These are phyloP conservation scores for Hozukius guyotensis DNA, from an alignment of 2,797 vertebrate genomes.

Conservation along the genomic window DNA sequence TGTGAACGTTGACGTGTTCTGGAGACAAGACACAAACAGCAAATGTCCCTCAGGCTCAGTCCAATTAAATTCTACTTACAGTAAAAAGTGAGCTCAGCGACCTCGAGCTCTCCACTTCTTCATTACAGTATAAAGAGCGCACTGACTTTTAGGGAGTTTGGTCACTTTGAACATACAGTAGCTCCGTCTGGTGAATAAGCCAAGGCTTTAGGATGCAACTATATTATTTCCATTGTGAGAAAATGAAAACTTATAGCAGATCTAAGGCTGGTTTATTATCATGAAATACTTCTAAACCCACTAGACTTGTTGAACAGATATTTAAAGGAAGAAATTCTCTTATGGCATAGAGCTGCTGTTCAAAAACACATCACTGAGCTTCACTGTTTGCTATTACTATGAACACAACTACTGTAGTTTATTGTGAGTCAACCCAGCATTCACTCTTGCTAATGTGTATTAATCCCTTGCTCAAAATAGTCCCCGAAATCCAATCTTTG, in stretches of 20 bases:
- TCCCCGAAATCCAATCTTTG: background rate
- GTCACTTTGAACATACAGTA: background rate
- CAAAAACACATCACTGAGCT: background rate
- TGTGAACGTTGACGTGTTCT: constrained; percentile 87
- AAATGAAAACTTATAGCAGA: background rate
- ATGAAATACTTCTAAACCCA: background rate
- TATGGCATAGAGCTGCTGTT: background rate
- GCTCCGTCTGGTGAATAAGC: background rate
- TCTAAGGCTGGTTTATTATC: background rate
- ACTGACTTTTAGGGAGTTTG: background rate
- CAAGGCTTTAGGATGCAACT: background rate
- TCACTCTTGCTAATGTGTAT: background rate
- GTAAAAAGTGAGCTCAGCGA: constrained; percentile 35
- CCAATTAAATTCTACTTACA: constrained; percentile 44
- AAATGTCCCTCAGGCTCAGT: constrained; percentile 44
- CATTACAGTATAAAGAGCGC: background rate
- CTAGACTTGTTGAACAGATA: background rate
- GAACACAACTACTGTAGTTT: background rate
- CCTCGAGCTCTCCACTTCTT: background rate
- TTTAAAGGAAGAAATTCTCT: background rate
- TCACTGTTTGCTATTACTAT: background rate
- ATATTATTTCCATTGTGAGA: background rate
- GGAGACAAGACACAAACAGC: constrained; percentile 45
- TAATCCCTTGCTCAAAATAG: constrained; percentile 8
- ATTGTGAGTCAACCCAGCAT: background rate